These are phyloP conservation scores for Pangasius krempfi DNA, from an alignment of 2,797 vertebrate genomes.

Conservation along the genomic window DNA sequence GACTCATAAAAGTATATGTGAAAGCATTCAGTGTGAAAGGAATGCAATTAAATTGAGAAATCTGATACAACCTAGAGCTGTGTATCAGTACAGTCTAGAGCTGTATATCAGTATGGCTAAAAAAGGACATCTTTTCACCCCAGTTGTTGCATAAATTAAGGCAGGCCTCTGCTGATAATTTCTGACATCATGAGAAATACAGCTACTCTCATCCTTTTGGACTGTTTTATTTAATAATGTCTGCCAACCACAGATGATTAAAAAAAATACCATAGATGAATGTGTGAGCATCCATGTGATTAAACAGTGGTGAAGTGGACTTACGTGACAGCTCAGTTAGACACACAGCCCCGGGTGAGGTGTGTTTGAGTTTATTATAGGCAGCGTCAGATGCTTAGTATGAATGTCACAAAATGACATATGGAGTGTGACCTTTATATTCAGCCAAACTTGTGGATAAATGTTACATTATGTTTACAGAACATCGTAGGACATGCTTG, in stretches of 20 bases:
- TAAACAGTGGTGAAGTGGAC: not conserved
- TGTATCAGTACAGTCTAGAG: no score
- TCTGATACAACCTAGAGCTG: not conserved
- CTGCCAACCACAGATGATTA: not conserved
- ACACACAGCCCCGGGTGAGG: not conserved
- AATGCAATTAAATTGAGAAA: not conserved
- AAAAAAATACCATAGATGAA: not conserved
- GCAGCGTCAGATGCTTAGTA: conserved; percentile 24
- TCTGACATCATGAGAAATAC: not conserved
- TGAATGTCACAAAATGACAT: conserved; percentile 22
- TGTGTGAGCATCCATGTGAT: not conserved
- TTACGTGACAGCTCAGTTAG: conserved; percentile 3
- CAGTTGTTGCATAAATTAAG: not conserved
- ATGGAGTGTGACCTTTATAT: not conserved
- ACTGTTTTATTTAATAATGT: not conserved
- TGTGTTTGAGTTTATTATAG: not conserved
- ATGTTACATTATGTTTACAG: not conserved
- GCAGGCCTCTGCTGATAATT: no score
- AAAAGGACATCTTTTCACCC: not conserved
- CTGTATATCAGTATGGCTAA: not conserved
- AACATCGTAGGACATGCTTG: not conserved
- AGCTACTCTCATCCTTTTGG: not conserved
- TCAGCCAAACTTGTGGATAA: not conserved
- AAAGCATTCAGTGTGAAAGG: not conserved
- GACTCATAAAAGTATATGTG: not conserved